A percentile compares a stretch with the other conserved stretches of the same genome.
phyloP scores from a whole-genome alignment of 2,113 vertebrate genomes.

The Gymnobelideus leadbeateri region DNA sequence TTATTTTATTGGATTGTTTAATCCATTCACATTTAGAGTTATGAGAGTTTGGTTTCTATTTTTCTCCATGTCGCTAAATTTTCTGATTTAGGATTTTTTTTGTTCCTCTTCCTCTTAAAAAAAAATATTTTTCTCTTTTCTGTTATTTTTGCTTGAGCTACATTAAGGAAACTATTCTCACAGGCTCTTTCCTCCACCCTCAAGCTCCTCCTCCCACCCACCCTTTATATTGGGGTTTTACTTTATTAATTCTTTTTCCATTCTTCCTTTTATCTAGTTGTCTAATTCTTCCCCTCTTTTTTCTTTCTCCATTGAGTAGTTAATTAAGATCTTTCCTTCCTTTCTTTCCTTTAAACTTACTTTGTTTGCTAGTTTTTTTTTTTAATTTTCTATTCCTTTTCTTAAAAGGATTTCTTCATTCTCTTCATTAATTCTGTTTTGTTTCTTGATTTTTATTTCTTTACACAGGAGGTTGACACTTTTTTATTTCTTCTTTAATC shows the following conservation, averaged over 20 bases:
- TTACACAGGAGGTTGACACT: not conserved
- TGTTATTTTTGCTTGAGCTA: not conserved
- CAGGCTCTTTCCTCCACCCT: not conserved
- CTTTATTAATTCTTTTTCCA: not conserved
- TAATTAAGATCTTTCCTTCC: not conserved
- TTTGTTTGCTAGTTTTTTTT: not conserved
- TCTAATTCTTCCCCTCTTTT: not conserved
- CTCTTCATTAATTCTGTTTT: not conserved
- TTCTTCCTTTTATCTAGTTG: not conserved
- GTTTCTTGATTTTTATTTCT: not conserved
- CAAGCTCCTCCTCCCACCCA: not conserved
- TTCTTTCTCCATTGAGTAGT: not conserved
- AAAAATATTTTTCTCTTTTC: not conserved
- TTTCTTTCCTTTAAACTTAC: not conserved
- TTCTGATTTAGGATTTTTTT: not conserved
- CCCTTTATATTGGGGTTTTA: not conserved
- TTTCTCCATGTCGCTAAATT: not conserved
- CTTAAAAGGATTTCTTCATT: not conserved
- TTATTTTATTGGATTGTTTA: not conserved
- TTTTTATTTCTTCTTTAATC: not conserved
- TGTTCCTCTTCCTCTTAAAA: not conserved
- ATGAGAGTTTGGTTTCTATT: not conserved
- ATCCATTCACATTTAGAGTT: not conserved
- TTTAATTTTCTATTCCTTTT: too few relatives aligned
- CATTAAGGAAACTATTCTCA: not conserved